These are phyloP conservation scores for Lasiurus borealis DNA, from an alignment of 2,113 vertebrate genomes.

Conservation along the genomic window DNA sequence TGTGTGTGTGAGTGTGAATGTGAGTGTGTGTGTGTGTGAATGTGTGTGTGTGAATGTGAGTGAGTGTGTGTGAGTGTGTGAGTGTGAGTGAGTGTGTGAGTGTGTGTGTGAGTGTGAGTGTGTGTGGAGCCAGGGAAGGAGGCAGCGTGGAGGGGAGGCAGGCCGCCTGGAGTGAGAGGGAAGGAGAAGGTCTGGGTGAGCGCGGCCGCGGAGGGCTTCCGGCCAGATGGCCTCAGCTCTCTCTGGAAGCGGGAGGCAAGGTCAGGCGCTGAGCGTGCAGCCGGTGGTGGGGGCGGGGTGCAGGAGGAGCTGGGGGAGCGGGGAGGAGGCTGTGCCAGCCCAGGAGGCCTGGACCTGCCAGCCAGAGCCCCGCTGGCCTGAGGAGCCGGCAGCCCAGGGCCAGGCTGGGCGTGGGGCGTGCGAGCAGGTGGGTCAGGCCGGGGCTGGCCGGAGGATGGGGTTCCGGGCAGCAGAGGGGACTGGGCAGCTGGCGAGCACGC, in stretches of 20 bases:
- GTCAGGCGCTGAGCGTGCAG: not conserved
- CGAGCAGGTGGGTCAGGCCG: not conserved
- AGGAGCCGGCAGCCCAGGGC: not conserved
- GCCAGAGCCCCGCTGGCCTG: not conserved
- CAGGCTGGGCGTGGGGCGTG: not conserved
- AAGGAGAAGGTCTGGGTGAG: not conserved
- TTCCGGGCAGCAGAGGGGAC: not conserved
- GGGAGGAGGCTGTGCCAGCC: not conserved
- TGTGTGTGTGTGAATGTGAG: too few relatives aligned
- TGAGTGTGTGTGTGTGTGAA: too few relatives aligned
- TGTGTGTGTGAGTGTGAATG: too few relatives aligned
- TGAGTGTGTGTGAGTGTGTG: too few relatives aligned
- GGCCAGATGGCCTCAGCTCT: not conserved
- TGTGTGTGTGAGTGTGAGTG: too few relatives aligned
- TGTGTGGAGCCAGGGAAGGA: not conserved
- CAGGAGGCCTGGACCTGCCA: not conserved
- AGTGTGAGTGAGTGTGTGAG: too few relatives aligned
- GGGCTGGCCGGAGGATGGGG: not conserved
- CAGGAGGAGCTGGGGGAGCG: not conserved
- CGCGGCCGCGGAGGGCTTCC: not conserved
- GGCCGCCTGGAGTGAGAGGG: too few relatives aligned
- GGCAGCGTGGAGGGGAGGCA: not conserved
- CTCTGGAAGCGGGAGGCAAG: conserved; percentile 9
- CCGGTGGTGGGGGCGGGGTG: not conserved
- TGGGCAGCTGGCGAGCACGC: not conserved